phyloP scores from a whole-genome alignment of 2,888 invertebrate genomes.

The Charanyca ferruginea region DNA sequence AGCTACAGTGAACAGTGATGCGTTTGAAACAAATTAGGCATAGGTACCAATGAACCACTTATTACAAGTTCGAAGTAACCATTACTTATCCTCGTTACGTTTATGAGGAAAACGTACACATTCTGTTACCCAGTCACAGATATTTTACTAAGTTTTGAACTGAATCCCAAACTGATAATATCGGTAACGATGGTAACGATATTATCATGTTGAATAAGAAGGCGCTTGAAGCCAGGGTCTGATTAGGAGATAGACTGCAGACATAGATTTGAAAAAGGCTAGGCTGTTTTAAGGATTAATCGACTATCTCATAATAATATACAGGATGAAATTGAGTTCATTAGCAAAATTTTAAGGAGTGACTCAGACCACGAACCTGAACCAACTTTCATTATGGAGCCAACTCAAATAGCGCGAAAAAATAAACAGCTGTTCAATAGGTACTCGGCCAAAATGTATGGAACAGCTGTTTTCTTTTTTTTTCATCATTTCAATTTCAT shows the following conservation, averaged over 20 bases:
- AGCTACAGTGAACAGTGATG: too few relatives aligned
- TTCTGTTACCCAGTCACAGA: conserved; percentile 35
- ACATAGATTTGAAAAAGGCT: not conserved
- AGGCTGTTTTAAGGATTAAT: too few relatives aligned
- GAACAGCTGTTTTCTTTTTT: too few relatives aligned
- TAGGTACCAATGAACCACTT: conserved; percentile 2
- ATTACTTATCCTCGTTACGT: conserved; percentile 37
- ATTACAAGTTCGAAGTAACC: conserved; percentile 15
- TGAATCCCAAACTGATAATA: conserved; percentile 28
- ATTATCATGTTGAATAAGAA: conserved; percentile 26
- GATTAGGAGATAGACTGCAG: not conserved
- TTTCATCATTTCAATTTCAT: too few relatives aligned
- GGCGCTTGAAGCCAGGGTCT: not conserved
- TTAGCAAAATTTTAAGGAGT: too few relatives aligned
- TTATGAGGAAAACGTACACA: conserved; percentile 42
- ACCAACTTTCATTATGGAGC: too few relatives aligned
- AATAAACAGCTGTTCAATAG: too few relatives aligned
- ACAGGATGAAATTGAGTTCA: too few relatives aligned
- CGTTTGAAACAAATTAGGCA: conserved; percentile 8
- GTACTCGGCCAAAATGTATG: too few relatives aligned
- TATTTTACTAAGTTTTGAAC: conserved; percentile 16
- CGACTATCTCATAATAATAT: too few relatives aligned
- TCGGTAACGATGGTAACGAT: conserved; percentile 16
- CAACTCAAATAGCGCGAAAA: too few relatives aligned
- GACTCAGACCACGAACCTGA: too few relatives aligned